Base-by-base conservation (phyloP, 2,797 vertebrate genomes). In the Chelon auratus region DNA sequence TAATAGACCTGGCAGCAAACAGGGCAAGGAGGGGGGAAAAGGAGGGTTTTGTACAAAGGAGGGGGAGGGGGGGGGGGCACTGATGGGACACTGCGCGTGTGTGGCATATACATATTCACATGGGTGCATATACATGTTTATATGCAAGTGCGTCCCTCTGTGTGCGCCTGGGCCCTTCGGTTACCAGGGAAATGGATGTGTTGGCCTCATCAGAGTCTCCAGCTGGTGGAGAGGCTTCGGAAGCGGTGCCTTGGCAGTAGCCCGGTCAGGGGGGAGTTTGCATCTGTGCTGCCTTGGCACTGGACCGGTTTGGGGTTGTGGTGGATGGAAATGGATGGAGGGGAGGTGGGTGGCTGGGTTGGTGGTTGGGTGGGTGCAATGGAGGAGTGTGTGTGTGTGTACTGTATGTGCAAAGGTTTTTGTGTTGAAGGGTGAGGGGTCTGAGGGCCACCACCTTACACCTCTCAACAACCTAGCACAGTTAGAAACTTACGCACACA, bases 151-250 rank as follows among this genome's bases (percentile, higher is more conserved):
- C 54, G 53, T 84, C 64, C 68, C 50, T 70, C 39, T 81, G 80
- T 78, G 72, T 73, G 81, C 71, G 86, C 75, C 85, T 88, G 90
- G 87, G 90, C 89, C 87, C 81, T 87, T 87, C 73, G 89, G 93
- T 95, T 95, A 94, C 94, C 93, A 94, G 92, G 93, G 95, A 95
- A 94, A 95, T 95, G 93, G 92, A 95, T 94, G 93, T 94, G 94
- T 94, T 94, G 94, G 93, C 94, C 93, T 94, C 93, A 94, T 94
- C 93, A 95, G 91, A 91, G 93, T 92, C 93, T 94, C 95, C 95
- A 95, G 95, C 94, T 95, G 95, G 94, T 94, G 93, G 91, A 93
- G 93, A 90, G 89, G 89, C 90, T 93, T 95, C 90, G 94, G 94
- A 94, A 94, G 93, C 93, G 86, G 77, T 80, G 88, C 93, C 91